Evolutionary conservation across 2,797 vertebrate species (phyloP).

Genomic region (Echiichthys vipera): DNA sequence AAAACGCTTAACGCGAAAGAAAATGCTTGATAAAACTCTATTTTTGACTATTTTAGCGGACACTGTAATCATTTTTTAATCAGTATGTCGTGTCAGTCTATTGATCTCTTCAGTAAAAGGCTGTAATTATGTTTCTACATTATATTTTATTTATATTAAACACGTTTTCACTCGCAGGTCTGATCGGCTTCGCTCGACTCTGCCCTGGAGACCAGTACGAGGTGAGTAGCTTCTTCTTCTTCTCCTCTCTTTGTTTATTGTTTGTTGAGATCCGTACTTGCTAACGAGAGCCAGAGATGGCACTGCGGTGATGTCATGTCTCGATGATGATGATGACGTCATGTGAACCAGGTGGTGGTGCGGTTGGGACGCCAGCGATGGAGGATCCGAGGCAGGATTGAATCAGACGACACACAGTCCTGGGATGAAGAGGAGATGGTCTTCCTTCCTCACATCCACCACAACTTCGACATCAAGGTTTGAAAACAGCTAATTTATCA

Average conservation of each 20-base stretch:
- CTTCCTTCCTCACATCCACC: constrained; percentile 92
- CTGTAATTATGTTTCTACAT: too few relatives aligned
- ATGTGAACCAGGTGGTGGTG: constrained; percentile 88
- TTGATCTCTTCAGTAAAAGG: too few relatives aligned
- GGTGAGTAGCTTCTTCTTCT: too few relatives aligned
- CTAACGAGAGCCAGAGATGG: not conserved
- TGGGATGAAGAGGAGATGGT: constrained; percentile 95
- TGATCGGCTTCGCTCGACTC: constrained; percentile 96
- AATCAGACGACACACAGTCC: constrained; percentile 91
- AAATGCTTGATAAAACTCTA: too few relatives aligned
- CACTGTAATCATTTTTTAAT: too few relatives aligned
- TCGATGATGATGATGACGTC: constrained; percentile 26
- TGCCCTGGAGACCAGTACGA: constrained; percentile 98
- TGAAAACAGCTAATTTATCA: too few relatives aligned
- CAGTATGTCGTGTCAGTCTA: too few relatives aligned
- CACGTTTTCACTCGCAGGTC: constrained; percentile 81
- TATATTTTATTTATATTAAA: too few relatives aligned
- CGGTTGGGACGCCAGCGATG: constrained; percentile 93
- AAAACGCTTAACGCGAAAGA: too few relatives aligned
- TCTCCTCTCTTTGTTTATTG: not conserved
- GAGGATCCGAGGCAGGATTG: constrained; percentile 92
- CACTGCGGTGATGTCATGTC: not conserved
- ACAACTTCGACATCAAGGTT: constrained; percentile 94
- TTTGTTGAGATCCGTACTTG: too few relatives aligned
- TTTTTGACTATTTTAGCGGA: too few relatives aligned